A percentile compares a stretch with the other conserved stretches of the same genome.
Conservation (phyloP, 2,888 invertebrate species). For the Yponomeuta sedellus region DNA sequence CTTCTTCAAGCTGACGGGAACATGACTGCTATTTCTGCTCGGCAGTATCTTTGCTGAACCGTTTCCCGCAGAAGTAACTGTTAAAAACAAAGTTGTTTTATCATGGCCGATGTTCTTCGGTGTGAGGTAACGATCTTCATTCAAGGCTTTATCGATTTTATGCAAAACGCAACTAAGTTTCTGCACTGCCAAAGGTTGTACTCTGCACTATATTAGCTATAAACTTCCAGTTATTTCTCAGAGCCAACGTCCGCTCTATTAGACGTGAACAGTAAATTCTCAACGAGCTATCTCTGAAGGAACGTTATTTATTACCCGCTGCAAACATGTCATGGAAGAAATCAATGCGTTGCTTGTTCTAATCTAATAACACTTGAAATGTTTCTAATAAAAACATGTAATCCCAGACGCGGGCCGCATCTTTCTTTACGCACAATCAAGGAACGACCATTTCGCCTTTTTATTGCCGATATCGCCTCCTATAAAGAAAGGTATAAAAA, state of each 20-base stretch:
- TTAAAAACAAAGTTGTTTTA: background rate
- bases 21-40: background rate
- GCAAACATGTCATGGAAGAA: background rate
- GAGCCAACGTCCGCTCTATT: constrained; percentile 38
- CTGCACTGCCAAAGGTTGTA: constrained; percentile 26
- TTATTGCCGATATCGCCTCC: constrained; percentile 60
- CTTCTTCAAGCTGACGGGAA: background rate
- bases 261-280: constrained; percentile 28
- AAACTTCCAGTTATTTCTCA: constrained; percentile 46
- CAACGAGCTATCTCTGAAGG: background rate
- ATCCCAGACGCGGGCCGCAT: constrained; percentile 30
- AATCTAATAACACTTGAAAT: constrained; percentile 7
- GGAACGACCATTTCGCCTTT: constrained; percentile 58
- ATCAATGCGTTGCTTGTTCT: background rate
- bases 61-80: background rate
- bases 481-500: constrained; percentile 67
- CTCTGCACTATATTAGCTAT: constrained; percentile 48
- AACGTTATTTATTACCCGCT: background rate
- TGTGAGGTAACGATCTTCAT: constrained; percentile 13
- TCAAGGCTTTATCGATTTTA: constrained; percentile 57
- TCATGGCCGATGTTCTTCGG: background rate
- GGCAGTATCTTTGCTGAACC: background rate
- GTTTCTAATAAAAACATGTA: constrained; percentile 12
- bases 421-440: constrained; percentile 43
- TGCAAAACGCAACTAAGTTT: constrained; percentile 66